Conservation (phyloP, 1,140 invertebrate genomes). For the Coboldia fuscipes region DNA sequence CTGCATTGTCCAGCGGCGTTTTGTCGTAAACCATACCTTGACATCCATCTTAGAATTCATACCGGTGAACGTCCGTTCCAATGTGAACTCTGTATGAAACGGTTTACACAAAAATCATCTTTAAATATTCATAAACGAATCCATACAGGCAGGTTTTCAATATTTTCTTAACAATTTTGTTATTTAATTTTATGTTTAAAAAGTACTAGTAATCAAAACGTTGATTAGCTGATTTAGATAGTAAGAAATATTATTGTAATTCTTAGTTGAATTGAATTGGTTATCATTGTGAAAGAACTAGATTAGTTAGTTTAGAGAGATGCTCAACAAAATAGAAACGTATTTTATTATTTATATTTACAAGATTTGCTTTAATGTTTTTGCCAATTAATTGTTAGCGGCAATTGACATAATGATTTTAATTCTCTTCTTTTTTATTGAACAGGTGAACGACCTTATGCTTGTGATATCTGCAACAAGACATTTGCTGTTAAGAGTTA, state of each 20-base stretch:
- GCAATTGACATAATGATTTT: too few relatives aligned
- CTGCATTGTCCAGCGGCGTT: conserved; percentile 36
- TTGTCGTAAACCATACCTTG: conserved; percentile 39
- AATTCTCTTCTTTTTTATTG: too few relatives aligned
- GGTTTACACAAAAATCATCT: conserved; percentile 48
- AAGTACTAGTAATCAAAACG: not conserved
- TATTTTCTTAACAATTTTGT: not conserved
- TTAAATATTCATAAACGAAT: conserved; percentile 61
- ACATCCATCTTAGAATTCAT: conserved; percentile 56
- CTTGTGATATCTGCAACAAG: conserved; percentile 53
- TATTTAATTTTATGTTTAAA: not conserved
- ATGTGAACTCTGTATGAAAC: conserved; percentile 36
- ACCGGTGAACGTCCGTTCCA: conserved; percentile 48
- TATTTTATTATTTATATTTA: not conserved
- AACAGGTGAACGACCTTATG: conserved; percentile 42
- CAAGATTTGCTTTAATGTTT: not conserved
- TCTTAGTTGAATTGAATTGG: too few relatives aligned
- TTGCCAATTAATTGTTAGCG: too few relatives aligned
- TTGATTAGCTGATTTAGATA: too few relatives aligned
- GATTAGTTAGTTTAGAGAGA: too few relatives aligned
- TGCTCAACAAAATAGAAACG: conserved; percentile 1
- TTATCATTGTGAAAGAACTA: too few relatives aligned
- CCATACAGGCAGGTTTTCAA: conserved; percentile 35
- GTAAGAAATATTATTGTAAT: too few relatives aligned
- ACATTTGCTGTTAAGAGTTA: conserved; percentile 57